These are phyloP conservation scores for Sceloporus tristichus DNA, from an alignment of 2,113 vertebrate species.

Conservation along the genomic window DNA sequence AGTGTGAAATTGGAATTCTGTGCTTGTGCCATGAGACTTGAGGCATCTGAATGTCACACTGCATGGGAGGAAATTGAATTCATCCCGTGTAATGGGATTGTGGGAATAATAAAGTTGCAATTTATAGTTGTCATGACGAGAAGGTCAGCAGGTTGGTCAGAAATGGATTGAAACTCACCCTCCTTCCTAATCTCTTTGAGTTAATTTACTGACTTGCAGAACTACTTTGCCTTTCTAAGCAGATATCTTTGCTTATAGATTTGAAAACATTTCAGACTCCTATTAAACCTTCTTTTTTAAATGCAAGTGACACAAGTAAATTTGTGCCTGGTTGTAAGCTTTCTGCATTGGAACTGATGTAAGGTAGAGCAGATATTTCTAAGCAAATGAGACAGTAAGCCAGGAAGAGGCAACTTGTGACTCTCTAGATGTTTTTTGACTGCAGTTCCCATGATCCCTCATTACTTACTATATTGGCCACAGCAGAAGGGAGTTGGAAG, in stretches of 20 bases:
- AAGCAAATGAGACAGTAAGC: background rate
- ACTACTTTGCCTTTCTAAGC: slow-evolving; percentile 33
- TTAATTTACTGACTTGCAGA: slow-evolving; percentile 61
- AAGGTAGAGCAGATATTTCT: background rate
- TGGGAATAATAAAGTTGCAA: slow-evolving; percentile 59
- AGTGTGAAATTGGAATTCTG: slow-evolving; percentile 48
- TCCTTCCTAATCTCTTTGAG: slow-evolving; percentile 56
- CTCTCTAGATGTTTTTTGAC: too few relatives aligned
- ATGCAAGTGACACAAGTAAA: slow-evolving; percentile 18
- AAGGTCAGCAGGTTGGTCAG: slow-evolving; percentile 54
- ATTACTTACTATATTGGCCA: too few relatives aligned
- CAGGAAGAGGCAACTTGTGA: too few relatives aligned
- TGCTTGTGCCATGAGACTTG: slow-evolving; percentile 18
- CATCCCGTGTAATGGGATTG: slow-evolving; percentile 61
- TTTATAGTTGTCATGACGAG: slow-evolving; percentile 68
- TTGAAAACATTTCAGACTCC: slow-evolving; percentile 19
- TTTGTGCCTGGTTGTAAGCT: background rate
- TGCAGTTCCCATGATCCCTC: too few relatives aligned
- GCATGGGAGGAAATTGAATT: slow-evolving; percentile 52
- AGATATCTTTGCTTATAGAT: slow-evolving; percentile 40
- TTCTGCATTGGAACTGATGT: background rate
- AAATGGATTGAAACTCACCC: slow-evolving; percentile 59
- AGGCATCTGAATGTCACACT: slow-evolving; percentile 55
- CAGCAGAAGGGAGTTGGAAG: too few relatives aligned
- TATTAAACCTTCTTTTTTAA: slow-evolving; percentile 25